Base-by-base conservation (phyloP, 2,888 invertebrate species). In the Endotricha flammealis region DNA sequence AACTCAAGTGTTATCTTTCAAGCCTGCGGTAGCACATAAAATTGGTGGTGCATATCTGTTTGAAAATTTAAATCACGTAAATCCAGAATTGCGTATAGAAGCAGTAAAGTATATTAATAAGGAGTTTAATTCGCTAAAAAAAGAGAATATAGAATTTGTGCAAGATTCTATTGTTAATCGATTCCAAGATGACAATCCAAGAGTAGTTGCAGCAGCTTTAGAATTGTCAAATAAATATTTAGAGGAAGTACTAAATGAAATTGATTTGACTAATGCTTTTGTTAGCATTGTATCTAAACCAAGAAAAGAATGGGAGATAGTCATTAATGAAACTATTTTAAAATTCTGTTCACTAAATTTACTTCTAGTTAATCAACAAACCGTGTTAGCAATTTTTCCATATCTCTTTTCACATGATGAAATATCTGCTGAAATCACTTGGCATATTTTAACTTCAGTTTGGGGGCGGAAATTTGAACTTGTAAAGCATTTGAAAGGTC, bases 1-100 rank as follows among this genome's bases (percentile, higher is more conserved):
- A 0, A 87, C 77, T 1, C 78, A 79, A 53, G 51, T 86, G 4
- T 52, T 88, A 51, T 88, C 87, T 9, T 89, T 89, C 43, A 88
- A 89, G 41, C 86, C 90, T 1, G 88, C 89, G 25, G 80, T 88
- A 0, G 76, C 83, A 0, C 88, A 88, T 41, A 81, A 82, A 60
- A 70, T 88, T 7, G 85, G 85, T 30, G 81, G 81, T 0, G 82
- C 78, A 22, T 83, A 88, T 34, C 78, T 93, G 0, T 90, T 92
- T 52, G 90, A 93, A 59, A 91, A 91, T 47, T 71, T 96, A 0
- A 92, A 94, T 53, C 94, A 96, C 67, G 81, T 91, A 0, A 91
- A 90, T 53, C 69, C 91, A 0, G 74, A 88, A 29, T 82, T 93
- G 34, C 88, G 96, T 45, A 74, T 89, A 1, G 81, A 89, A 53